phyloP scores from a whole-genome alignment of 1,140 invertebrate species.

The Bombus impatiens region DNA sequence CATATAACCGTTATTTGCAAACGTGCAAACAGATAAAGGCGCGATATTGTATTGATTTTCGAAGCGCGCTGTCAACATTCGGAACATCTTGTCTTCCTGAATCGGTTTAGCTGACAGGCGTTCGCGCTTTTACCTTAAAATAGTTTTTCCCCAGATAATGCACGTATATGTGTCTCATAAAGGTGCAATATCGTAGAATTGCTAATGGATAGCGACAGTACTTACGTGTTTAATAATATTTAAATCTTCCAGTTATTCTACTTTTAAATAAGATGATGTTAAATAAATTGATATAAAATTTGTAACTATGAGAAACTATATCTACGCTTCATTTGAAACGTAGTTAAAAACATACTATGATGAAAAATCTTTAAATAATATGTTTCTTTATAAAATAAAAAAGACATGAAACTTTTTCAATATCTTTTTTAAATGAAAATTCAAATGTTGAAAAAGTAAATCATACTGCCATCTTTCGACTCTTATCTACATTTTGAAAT shows the following conservation, averaged over 20 bases:
- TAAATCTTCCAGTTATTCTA: not conserved
- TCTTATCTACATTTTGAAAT: not conserved
- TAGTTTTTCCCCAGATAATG: not conserved
- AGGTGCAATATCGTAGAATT: not conserved
- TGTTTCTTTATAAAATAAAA: not conserved
- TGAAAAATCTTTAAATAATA: not conserved
- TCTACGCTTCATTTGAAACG: too few species aligned
- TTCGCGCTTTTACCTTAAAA: slow-evolving; percentile 19
- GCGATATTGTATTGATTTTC: slow-evolving; percentile 38
- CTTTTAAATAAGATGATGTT: not conserved
- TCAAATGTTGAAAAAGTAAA: not conserved
- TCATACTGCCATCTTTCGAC: not conserved
- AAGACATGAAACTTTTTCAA: too few species aligned
- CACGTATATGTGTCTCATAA: not conserved
- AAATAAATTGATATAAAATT: not conserved
- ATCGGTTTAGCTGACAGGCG: not conserved
- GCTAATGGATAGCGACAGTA: not conserved
- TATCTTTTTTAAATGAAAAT: too few species aligned
- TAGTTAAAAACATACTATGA: too few species aligned
- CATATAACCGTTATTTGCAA: not conserved
- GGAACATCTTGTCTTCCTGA: slow-evolving; percentile 21
- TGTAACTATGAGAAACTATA: not conserved
- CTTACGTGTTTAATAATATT: not conserved
- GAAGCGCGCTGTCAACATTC: slow-evolving; percentile 40
- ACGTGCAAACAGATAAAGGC: not conserved